Base-by-base conservation (phyloP, 1,140 invertebrate genomes). In the Dendroctonus valens region DNA sequence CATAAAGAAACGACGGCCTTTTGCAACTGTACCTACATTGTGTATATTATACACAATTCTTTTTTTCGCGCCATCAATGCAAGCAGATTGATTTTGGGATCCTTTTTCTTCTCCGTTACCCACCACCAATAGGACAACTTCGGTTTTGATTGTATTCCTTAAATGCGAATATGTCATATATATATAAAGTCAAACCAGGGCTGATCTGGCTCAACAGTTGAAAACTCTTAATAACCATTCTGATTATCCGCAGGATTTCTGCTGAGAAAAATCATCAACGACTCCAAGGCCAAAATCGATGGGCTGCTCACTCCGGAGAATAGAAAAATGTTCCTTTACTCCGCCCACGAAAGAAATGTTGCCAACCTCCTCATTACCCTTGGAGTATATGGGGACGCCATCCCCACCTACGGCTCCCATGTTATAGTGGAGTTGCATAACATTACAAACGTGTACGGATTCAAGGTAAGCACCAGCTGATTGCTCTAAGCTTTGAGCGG, bases 361-460 rank as follows among this genome's bases (percentile, higher is more conserved):
- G 73, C 65, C 41, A 39, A 48, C 15, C 11, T 72, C 11, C 54
- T 74, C 41, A 62, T 41, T 8, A 41, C 40, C 9, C 48, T 74
- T 6, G 68, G 62, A 40, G 61, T 71, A 8, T 71, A 68, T 50
- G 50, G 73, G 8, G 42, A 55, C 14, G 52, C 69, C 8, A 50
- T 70, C 7, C 73, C 73, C 8, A 49, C 61, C 6, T 74, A 71
- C 59, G 73, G 73, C 6, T 66, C 67, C 46, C 65, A 64, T 14
- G 54, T 74, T 12, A 51, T 67, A 5, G 57, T 74, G 44, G 73
- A 74, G 58, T 44, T 74, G 8, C 73, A 73, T 39, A 50, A 62
- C 5, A 69, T 71, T 12, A 26, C 58, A 9, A 54, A 50, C 7
- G 42, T 54, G 42, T 69, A 73, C 44, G 69, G 69, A 44, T 53